phyloP scores from a whole-genome alignment of 2,113 vertebrate genomes.

The Ovis canadensis region DNA sequence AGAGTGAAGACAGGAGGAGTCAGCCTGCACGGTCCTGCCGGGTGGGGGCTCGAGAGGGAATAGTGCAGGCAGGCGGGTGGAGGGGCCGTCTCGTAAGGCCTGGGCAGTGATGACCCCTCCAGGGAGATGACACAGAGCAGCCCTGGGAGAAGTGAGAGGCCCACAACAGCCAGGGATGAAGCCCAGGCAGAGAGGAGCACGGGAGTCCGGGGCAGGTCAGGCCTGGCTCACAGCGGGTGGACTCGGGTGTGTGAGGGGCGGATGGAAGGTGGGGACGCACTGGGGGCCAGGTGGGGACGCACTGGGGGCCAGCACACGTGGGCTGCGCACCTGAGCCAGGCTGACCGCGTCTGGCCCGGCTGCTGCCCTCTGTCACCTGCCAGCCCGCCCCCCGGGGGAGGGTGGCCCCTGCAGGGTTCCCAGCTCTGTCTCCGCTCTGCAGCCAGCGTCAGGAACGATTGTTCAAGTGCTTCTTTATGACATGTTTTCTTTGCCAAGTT shows the following conservation, averaged over 20 bases:
- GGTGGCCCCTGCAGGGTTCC: background rate
- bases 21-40: background rate
- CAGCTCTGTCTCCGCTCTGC: background rate
- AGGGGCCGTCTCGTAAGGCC: fast-evolving
- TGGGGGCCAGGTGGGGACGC: background rate
- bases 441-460: background rate
- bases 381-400: fast-evolving
- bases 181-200: fast-evolving
- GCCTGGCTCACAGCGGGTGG: background rate
- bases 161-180: background rate
- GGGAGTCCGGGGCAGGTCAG: background rate
- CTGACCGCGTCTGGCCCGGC: fast-evolving
- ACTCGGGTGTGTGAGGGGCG: background rate
- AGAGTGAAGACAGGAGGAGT: no score
- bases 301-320: fast-evolving
- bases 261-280: fast-evolving
- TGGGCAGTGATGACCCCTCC: background rate
- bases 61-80: no score
- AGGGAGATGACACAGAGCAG: background rate
- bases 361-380: background rate
- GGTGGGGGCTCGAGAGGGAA: background rate
- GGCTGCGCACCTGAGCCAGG: background rate
- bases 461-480: background rate
- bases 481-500: conserved; percentile 36
- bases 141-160: no score